Conservation (phyloP, 2,113 vertebrate genomes). For the Zosterops lateralis region DNA sequence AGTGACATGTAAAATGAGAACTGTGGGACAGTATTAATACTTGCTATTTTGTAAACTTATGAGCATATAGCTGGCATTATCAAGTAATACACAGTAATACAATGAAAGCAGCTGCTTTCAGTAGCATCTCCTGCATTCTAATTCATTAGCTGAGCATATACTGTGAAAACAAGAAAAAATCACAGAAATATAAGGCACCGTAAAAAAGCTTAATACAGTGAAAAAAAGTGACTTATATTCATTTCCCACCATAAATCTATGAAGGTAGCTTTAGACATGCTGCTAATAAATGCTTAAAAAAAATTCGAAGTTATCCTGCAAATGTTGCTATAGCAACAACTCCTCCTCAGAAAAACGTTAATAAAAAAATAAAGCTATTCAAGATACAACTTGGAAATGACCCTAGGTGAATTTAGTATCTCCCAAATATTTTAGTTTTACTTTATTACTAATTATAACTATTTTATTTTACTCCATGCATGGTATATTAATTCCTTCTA, state of each 20-base stretch:
- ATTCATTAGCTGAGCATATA: background rate
- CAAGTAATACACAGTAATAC: background rate
- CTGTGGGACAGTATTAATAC: background rate
- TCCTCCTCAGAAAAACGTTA: constrained; percentile 2
- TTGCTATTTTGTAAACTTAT: background rate
- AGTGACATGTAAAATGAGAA: background rate
- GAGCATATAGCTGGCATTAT: background rate
- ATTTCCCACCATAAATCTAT: background rate
- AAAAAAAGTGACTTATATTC: background rate
- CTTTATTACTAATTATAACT: background rate
- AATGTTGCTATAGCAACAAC: constrained; percentile 61
- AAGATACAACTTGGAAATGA: background rate
- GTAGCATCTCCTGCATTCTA: background rate
- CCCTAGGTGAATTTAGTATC: background rate
- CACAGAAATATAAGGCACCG: background rate
- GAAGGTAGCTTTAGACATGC: background rate
- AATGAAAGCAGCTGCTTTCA: background rate
- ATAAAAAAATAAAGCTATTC: constrained; percentile 12
- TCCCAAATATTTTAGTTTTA: constrained; percentile 2
- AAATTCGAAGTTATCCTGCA: background rate
- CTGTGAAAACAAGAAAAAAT: background rate
- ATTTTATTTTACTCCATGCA: background rate
- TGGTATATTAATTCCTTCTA: background rate
- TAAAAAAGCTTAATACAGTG: background rate
- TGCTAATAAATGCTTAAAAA: background rate